Evolutionary conservation across 37 sponge, comb jelly and placozoan genomes (phyloP), one percentile per base, ranked within the genome.

Genomic region (Hormiphora californensis): DNA sequence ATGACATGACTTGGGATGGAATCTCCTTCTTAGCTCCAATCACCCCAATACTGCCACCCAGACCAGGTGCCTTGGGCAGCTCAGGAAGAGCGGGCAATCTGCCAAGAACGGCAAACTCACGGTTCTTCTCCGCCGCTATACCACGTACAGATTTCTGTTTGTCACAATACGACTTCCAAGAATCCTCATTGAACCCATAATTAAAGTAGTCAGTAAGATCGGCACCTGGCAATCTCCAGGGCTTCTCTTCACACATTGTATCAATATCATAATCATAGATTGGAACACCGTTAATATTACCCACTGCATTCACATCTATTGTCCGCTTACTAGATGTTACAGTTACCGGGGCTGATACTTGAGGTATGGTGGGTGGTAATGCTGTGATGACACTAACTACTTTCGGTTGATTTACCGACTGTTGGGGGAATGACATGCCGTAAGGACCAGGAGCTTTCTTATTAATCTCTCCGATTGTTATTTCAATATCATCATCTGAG

Each of bases 171-270:
- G 89, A n/a, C 69, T 88, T 90, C 99, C 99, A 98, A 1, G 92
- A 89, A 31, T 98, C 99, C 57, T 98, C 99, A 2, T 92, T 92
- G 87, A 98, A 98, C 11, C 99, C 99, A 41, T 98, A 98, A 86
- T 98, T 98, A 73, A 98, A 98, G 39, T 98, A 98, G 86, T 98
- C 99, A 33, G 99, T 91, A 0, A 98, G 89, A 53, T 98, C 99
- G 44, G 99, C 95, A 69, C 99, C 97, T 32, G 99, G 99, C 40
- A 88, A 62, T 59, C 91, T 90, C 99, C 99, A 98, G 0, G 99
- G 99, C 69, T 93, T 98, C 27, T 98, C 99, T 15, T 91, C 88
- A 17, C 81, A 73, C 38, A 62, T 43, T 0, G 88, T 54, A 15
- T 93, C 95, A 5, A 93, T 51, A 54, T 98, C 99, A 69, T 87